Evolutionary conservation across 2,888 invertebrate species (phyloP), one percentile per base, ranked within the genome.

Genomic region (Leucophenga maculata): DNA sequence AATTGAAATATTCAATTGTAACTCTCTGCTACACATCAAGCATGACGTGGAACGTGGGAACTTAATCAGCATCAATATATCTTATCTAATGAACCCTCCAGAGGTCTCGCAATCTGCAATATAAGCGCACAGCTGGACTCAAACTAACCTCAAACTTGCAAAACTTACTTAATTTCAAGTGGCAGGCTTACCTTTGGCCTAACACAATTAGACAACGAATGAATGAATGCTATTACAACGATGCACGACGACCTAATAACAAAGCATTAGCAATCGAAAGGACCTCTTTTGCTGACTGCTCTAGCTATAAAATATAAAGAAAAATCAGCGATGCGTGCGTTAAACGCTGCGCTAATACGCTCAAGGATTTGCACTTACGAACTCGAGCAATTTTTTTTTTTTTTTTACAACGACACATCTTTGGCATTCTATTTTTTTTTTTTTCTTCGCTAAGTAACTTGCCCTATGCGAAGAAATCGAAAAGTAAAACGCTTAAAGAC

Each of bases 261-360:
- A 22, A 50, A 39, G 11, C 39, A 39, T 39, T 39, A 39, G 26
- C 26, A 26, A 26, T 26, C 2, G 4, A 6, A 39, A 39, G 8
- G 8, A 39, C 8, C 26, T 26, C 26, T 4, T 3, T 60, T 32
- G 69, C 55, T 69, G 14, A 68, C 59, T 11, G 39, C 11, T 6
- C 11, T 39, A 39, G 39, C 3, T 39, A 11, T 1, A 11, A 39
- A 39, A 39, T 71, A 73, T 69, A 72, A 76, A 73, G 74, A 69
- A 72, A 73, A 79, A 72, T 67, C 82, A 83, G 52, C 74, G 80
- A 78, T 79, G 78, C 78, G 75, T 76, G 55, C 59, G 52, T 64
- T 73, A 78, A 78, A 77, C 72, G 54, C 54, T 39, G 22, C 44
- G 46, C 62, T 64, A 64, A 64, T 64, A 64, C 46, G 64, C 71